A percentile compares a stretch with the other conserved stretches of the same genome.
Evolutionary conservation across 2,888 invertebrate genomes (phyloP).

Genomic region (Tachina fera): DNA sequence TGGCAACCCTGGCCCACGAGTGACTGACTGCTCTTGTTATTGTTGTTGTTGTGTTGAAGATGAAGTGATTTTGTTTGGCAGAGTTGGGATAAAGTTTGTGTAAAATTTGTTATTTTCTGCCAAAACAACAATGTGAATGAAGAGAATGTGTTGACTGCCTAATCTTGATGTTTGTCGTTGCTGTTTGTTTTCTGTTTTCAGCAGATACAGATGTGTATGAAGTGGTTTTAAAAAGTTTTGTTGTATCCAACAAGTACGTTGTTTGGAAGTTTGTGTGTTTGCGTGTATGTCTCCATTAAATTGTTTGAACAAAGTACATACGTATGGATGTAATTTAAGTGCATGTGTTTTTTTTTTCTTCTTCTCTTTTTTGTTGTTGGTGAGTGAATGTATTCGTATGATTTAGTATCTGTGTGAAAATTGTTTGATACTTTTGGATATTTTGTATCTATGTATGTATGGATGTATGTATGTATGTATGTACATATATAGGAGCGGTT

Average conservation of each 20-base stretch:
- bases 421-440: slow-evolving; percentile 39
- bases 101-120: slow-evolving; percentile 57
- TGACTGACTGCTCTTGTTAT: slow-evolving; percentile 70
- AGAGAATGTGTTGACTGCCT: slow-evolving; percentile 56
- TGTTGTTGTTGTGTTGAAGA: slow-evolving; percentile 40
- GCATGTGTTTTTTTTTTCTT: slow-evolving; percentile 12
- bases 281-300: slow-evolving; percentile 53
- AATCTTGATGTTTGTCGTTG: slow-evolving; percentile 56
- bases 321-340: slow-evolving; percentile 53
- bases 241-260: slow-evolving; percentile 63
- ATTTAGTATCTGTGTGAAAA: slow-evolving; percentile 50
- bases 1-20: slow-evolving; percentile 48
- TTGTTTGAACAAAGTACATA: slow-evolving; percentile 61
- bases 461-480: too few relatives aligned
- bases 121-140: slow-evolving; percentile 55
- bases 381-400: slow-evolving; percentile 6
- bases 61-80: slow-evolving; percentile 75
- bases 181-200: slow-evolving; percentile 13
- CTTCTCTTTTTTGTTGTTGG: slow-evolving; percentile 18
- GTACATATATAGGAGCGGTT: background rate
- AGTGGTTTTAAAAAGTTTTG: slow-evolving; percentile 41
- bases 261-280: slow-evolving; percentile 73
- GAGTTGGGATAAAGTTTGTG: slow-evolving; percentile 58
- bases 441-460: slow-evolving; percentile 3
- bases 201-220: slow-evolving; percentile 13